phyloP scores from a whole-genome alignment of 2,888 invertebrate species.

The Epirrhoe tristata region DNA sequence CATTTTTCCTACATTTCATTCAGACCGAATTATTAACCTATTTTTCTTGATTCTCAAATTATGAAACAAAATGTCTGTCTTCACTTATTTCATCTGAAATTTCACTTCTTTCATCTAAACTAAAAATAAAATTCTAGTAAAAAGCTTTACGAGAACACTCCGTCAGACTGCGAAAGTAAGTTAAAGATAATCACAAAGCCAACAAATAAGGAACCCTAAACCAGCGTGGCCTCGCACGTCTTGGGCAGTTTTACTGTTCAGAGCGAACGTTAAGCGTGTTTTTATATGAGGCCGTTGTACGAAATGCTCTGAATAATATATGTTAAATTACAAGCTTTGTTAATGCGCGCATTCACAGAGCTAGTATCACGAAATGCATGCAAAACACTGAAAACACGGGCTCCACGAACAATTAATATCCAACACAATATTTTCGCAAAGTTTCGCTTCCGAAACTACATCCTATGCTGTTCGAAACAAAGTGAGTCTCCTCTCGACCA shows the following conservation, averaged over 20 bases:
- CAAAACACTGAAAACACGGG: conserved; percentile 59
- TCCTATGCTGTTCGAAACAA: conserved; percentile 67
- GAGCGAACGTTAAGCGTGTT: conserved; percentile 50
- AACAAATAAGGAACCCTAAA: background rate
- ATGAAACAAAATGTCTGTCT: background rate
- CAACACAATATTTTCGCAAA: conserved; percentile 77
- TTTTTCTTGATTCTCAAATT: background rate
- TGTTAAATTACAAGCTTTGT: conserved; percentile 50
- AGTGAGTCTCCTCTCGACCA: conserved; percentile 68
- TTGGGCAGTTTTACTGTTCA: conserved; percentile 39
- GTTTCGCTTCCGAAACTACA: conserved; percentile 69
- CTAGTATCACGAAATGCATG: conserved; percentile 51
- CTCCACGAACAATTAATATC: conserved; percentile 70
- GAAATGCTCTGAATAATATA: conserved; percentile 51
- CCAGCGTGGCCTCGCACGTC: background rate
- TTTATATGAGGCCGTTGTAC: conserved; percentile 47
- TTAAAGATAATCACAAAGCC: background rate
- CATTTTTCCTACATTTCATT: too few relatives aligned
- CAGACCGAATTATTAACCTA: background rate
- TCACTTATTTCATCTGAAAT: background rate
- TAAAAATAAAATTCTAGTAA: background rate
- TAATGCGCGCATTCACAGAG: conserved; percentile 48
- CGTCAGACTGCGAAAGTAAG: background rate
- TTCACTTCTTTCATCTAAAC: background rate
- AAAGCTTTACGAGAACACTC: background rate